Evolutionary conservation across 2,113 vertebrate species (phyloP).

Genomic region (Tor tambroides): DNA sequence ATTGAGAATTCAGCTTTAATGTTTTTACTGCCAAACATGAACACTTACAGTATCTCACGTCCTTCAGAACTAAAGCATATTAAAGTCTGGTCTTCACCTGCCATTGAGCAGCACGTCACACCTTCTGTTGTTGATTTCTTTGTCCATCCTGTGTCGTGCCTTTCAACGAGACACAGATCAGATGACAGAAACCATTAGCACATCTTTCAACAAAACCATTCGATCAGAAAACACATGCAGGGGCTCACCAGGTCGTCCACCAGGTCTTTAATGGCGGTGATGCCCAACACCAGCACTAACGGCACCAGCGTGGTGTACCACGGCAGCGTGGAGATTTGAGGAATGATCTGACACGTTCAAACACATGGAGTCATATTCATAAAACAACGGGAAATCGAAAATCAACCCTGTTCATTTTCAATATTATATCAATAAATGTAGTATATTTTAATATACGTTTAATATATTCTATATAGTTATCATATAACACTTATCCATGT

Average conservation of each 20-base stretch:
- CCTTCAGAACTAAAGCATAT: no score
- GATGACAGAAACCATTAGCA: not conserved
- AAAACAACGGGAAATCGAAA: conserved; percentile 51
- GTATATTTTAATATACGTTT: no score
- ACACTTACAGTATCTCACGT: not conserved
- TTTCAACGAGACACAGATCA: conserved; percentile 58
- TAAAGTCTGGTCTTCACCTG: conserved; percentile 74
- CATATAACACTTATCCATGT: no score
- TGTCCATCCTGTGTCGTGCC: conserved; percentile 97
- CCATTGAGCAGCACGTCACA: conserved; percentile 87
- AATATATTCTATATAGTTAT: no score
- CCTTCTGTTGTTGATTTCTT: conserved; percentile 90
- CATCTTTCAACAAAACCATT: not conserved
- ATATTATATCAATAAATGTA: not conserved
- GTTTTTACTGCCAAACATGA: not conserved
- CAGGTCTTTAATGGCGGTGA: conserved; percentile 95
- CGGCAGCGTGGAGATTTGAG: conserved; percentile 86
- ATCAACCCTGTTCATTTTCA: not conserved
- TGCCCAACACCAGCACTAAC: conserved; percentile 88
- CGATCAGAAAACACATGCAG: not conserved
- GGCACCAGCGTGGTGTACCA: conserved; percentile 97
- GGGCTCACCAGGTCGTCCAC: conserved; percentile 89
- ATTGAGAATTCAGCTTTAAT: not conserved
- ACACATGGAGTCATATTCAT: not conserved
- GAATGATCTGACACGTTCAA: conserved; percentile 81